Percentiles rank a stretch among this genome's conserved stretches.
phyloP scores from a whole-genome alignment of 2,797 vertebrate genomes.

The Uromys caudimaculatus region DNA sequence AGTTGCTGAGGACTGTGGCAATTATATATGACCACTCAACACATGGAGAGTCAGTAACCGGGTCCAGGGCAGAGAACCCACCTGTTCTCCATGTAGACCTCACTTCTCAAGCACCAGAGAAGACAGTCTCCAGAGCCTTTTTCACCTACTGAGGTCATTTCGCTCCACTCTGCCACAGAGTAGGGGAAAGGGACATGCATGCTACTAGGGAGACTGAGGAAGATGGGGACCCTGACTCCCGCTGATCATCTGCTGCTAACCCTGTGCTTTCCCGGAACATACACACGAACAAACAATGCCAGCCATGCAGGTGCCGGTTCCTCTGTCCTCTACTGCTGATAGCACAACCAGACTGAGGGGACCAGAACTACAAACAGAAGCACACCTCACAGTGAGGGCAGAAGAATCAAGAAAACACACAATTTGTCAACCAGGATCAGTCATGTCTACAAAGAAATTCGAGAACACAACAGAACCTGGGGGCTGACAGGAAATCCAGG shows the following conservation, averaged over 20 bases:
- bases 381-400: neutral
- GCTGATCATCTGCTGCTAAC: slow-evolving; percentile 28
- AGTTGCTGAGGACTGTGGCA: neutral
- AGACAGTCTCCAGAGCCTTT: neutral
- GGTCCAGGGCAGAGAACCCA: fast-evolving
- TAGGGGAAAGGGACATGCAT: neutral
- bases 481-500: neutral
- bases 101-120: neutral
- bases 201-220: neutral
- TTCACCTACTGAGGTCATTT: slow-evolving; percentile 13
- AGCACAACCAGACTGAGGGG: neutral
- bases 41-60: fast-evolving
- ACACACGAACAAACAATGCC: neutral
- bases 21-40: neutral
- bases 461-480: neutral
- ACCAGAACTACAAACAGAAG: neutral
- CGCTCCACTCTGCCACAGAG: neutral
- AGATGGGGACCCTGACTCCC: neutral
- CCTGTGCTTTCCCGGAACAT: neutral
- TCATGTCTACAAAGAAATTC: slow-evolving; percentile 34
- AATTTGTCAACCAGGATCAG: neutral
- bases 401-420: neutral
- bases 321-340: neutral
- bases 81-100: neutral
- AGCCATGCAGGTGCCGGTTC: neutral